Conservation (phyloP, 2,113 vertebrate species). For the Aphyosemion australe region DNA sequence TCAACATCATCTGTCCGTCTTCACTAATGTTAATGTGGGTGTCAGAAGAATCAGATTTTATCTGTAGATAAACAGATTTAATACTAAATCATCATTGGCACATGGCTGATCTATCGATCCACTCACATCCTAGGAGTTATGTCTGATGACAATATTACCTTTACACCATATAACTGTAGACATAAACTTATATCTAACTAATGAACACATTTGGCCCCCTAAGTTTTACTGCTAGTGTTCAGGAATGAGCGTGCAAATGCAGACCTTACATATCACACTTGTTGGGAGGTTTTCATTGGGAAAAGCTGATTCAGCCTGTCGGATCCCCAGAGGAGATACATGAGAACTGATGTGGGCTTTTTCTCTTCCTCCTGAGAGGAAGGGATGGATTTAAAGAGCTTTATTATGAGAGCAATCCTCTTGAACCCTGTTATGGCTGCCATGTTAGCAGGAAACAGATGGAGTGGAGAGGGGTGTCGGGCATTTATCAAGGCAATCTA, state of each 20-base stretch:
- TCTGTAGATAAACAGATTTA: too few species aligned
- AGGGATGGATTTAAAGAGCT: constrained; percentile 54
- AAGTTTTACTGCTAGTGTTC: constrained; percentile 36
- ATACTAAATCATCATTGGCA: too few species aligned
- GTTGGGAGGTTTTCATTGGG: constrained; percentile 33
- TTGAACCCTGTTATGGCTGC: constrained; percentile 48
- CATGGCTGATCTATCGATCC: too few species aligned
- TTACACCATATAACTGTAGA: too few species aligned
- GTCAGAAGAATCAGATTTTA: too few species aligned
- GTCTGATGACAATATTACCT: too few species aligned
- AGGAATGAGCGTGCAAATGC: constrained; percentile 25
- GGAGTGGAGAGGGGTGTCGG: constrained; percentile 18
- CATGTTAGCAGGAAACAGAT: constrained; percentile 59
- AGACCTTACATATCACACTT: constrained; percentile 56
- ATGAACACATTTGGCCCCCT: neutral
- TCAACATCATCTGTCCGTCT: too few species aligned
- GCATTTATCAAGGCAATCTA: neutral
- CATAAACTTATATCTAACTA: too few species aligned
- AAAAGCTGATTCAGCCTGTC: constrained; percentile 50
- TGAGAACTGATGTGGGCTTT: constrained; percentile 37
- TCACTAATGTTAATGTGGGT: too few species aligned
- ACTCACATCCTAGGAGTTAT: too few species aligned
- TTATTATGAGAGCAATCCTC: constrained; percentile 48
- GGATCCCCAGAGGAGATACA: constrained; percentile 40
- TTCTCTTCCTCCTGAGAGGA: constrained; percentile 58